Evolutionary conservation across 2,797 vertebrate genomes (phyloP).

Genomic region (Okamejei kenojei): DNA sequence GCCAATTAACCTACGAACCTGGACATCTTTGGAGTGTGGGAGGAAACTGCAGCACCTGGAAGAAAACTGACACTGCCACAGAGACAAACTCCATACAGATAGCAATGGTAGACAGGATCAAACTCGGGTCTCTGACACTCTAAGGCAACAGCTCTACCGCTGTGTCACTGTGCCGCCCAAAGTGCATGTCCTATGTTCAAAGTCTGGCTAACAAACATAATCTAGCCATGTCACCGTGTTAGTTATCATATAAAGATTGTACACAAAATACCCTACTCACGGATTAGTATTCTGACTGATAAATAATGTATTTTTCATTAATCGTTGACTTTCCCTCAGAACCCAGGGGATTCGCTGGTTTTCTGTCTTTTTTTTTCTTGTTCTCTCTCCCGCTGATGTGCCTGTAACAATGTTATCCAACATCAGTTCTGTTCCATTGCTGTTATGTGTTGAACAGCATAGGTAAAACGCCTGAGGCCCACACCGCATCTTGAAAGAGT

Average conservation of each 20-base stretch:
- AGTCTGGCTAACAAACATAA: constrained; percentile 12
- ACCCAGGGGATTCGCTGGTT: background rate
- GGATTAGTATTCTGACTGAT: constrained; percentile 24
- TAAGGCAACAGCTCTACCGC: too few relatives aligned
- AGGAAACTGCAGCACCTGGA: too few relatives aligned
- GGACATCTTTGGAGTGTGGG: too few relatives aligned
- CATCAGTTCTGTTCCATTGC: background rate
- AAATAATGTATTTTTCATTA: constrained; percentile 24
- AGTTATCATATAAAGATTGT: background rate
- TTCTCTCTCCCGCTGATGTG: background rate
- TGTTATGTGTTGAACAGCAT: background rate
- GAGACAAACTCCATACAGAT: too few relatives aligned
- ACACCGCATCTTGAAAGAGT: background rate
- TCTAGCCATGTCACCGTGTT: background rate
- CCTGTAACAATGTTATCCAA: background rate
- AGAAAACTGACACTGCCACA: too few relatives aligned
- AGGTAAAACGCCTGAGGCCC: background rate
- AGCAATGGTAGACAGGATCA: too few relatives aligned
- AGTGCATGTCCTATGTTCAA: background rate
- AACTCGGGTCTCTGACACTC: too few relatives aligned
- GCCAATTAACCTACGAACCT: too few relatives aligned
- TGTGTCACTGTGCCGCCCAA: too few relatives aligned
- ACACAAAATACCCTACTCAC: background rate
- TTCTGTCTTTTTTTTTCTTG: background rate
- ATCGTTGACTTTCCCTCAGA: background rate